Evolutionary conservation across 2,888 invertebrate species (phyloP).

Genomic region (Ryuthela nishihirai): DNA sequence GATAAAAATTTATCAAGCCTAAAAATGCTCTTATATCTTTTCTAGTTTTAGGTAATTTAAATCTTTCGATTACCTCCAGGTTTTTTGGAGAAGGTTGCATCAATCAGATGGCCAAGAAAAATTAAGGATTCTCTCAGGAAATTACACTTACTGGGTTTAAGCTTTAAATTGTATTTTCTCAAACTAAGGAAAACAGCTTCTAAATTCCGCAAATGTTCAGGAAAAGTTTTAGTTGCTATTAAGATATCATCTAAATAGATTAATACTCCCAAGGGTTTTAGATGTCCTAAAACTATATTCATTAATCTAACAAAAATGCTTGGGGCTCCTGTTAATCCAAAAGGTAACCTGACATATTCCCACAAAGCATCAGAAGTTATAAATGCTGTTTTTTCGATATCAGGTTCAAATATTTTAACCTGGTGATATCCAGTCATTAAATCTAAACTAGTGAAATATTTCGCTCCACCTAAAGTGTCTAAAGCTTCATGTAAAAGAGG

Average conservation of each 20-base stretch:
- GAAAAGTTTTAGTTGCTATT: background rate
- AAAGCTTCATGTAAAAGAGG: background rate
- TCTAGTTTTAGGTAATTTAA: no score
- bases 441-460: conserved; percentile 1
- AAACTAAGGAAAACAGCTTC: background rate
- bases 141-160: conserved; percentile 4
- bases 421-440: conserved; percentile 3
- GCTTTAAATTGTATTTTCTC: background rate
- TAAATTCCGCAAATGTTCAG: background rate
- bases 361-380: background rate
- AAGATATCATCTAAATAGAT: conserved; percentile 10
- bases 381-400: background rate
- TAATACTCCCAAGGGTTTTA: background rate
- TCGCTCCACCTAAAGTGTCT: background rate
- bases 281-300: background rate
- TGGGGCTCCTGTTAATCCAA: background rate
- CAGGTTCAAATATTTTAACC: background rate
- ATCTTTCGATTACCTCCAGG: no score
- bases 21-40: no score
- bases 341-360: background rate
- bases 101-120: no score
- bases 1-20: no score
- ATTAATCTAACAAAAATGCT: background rate
- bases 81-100: no score
- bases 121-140: no score